phyloP scores from a whole-genome alignment of 2,888 invertebrate species.

The Stegophylla sp. region DNA sequence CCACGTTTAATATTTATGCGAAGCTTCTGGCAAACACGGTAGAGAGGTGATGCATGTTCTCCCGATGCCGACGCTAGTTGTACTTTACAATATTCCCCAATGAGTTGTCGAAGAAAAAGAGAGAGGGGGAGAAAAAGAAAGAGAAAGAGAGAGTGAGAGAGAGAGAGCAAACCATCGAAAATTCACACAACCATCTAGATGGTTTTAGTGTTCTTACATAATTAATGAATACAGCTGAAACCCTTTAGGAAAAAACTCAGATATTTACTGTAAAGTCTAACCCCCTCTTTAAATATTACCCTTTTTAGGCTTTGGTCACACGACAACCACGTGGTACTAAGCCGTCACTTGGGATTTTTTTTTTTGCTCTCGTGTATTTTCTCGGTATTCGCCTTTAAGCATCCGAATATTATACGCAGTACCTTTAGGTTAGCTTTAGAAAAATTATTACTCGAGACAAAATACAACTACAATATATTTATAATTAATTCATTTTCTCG shows the following conservation, averaged over 20 bases:
- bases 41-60: slow-evolving; percentile 3
- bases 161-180: slow-evolving; percentile 31
- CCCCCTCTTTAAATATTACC: slow-evolving; percentile 14
- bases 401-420: neutral
- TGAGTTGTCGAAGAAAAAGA: neutral
- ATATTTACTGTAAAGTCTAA: slow-evolving; percentile 19
- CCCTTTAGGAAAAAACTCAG: slow-evolving; percentile 40
- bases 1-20: slow-evolving; percentile 45
- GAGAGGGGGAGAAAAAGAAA: neutral
- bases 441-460: neutral
- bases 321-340: neutral
- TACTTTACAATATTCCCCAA: slow-evolving; percentile 24
- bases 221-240: slow-evolving; percentile 40
- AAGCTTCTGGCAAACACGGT: slow-evolving; percentile 4
- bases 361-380: neutral
- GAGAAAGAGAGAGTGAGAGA: neutral
- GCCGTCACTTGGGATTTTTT: neutral
- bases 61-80: neutral
- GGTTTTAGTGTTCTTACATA: slow-evolving; percentile 53
- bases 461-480: neutral
- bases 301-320: slow-evolving; percentile 4
- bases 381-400: neutral
- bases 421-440: neutral
- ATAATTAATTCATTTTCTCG: neutral
- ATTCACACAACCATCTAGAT: slow-evolving; percentile 49